Conservation (phyloP, 2,113 vertebrate genomes). For the Hucho hucho region DNA sequence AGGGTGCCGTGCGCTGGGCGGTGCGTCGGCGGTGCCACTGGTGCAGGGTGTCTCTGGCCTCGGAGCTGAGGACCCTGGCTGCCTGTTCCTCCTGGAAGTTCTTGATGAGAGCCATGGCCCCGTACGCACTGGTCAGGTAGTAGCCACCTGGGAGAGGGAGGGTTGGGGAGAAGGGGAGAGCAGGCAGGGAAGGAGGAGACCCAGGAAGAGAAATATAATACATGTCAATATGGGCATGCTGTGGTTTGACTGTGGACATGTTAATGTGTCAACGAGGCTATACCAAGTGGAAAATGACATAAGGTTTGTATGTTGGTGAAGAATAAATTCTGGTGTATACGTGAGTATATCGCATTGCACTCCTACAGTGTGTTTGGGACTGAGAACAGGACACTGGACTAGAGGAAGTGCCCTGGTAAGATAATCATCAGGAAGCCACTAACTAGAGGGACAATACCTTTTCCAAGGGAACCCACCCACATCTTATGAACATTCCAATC, state of each 20-base stretch:
- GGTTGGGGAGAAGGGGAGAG: background rate
- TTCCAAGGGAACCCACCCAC: constrained; percentile 19
- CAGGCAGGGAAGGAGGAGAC: constrained; percentile 1
- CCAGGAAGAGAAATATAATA: no score
- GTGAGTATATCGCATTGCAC: no score
- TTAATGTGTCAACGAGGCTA: no score
- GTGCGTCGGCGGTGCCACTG: constrained; percentile 96
- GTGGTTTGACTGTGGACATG: no score
- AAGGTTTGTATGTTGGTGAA: no score
- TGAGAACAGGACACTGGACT: background rate
- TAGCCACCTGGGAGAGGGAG: constrained; percentile 81
- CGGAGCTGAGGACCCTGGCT: constrained; percentile 86
- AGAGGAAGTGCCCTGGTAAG: background rate
- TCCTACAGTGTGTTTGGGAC: background rate
- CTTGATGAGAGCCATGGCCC: constrained; percentile 92
- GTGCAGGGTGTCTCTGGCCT: constrained; percentile 89
- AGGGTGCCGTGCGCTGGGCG: constrained; percentile 80
- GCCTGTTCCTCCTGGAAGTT: constrained; percentile 98
- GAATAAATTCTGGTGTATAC: no score
- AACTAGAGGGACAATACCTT: constrained; percentile 26
- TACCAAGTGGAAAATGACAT: no score
- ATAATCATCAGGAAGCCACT: constrained; percentile 3
- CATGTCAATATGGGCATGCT: no score
- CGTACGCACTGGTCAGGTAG: constrained; percentile 94
- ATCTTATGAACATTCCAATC: constrained; percentile 24